A percentile compares a stretch with the other conserved stretches of the same genome.
Conservation (phyloP, 2,113 vertebrate species). For the Oceanodroma tethys region DNA sequence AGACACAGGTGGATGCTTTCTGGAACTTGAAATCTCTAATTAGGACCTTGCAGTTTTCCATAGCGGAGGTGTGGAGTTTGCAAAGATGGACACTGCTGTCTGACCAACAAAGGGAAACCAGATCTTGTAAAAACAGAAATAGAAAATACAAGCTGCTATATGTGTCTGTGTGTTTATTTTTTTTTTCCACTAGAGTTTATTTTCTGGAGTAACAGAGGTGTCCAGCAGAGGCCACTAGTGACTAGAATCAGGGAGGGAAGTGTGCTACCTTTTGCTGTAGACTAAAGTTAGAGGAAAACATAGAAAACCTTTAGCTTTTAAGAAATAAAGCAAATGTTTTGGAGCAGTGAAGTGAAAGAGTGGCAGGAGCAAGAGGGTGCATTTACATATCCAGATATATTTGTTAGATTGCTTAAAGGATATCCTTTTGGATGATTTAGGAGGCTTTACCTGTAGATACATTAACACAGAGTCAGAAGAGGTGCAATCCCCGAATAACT, state of each 20-base stretch:
- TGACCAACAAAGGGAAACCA: neutral
- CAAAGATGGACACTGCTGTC: rapidly evolving
- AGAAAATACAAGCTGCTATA: neutral
- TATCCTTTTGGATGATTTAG: neutral
- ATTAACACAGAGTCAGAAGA: neutral
- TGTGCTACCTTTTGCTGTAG: neutral
- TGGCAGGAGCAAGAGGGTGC: neutral
- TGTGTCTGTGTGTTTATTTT: neutral
- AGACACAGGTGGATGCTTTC: neutral
- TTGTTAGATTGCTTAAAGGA: neutral
- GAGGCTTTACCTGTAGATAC: neutral
- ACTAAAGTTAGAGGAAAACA: neutral
- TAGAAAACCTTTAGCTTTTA: neutral
- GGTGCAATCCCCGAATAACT: neutral
- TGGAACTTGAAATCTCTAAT: neutral
- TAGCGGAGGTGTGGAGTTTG: neutral
- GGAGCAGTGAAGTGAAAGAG: neutral
- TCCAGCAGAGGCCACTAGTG: slow-evolving; percentile 63
- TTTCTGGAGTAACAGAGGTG: neutral
- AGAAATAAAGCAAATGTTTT: neutral
- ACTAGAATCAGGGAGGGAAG: neutral
- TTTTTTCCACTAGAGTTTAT: neutral
- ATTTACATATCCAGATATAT: neutral
- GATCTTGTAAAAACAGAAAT: neutral
- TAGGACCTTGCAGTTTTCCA: neutral